Evolutionary conservation across 2,113 vertebrate genomes (phyloP), one percentile per base, ranked within the genome.

Genomic region (Bucco capensis): DNA sequence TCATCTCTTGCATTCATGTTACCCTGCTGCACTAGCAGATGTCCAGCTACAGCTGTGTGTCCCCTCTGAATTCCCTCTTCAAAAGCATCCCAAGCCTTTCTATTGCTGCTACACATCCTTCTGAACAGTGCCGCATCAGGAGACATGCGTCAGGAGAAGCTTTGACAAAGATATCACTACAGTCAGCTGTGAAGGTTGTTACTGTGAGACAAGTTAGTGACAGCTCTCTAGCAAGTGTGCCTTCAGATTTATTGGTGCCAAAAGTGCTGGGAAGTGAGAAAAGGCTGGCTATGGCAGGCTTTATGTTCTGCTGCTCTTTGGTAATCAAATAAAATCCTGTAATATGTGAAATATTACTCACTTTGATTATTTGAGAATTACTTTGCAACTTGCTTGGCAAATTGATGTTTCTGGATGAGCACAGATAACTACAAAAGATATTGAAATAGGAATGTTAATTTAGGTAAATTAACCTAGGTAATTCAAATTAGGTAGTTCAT

Each of bases 131-230:
- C 37, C 67, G 81, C 77, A 86, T 69, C 73, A 84, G 93, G 80
- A 69, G 90, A 86, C 47, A 82, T 64, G 75, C 24, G 13, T 67
- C 88, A 78, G 80, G 64, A 74, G 80, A 90, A 86, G 70, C 73
- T 92, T 67, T 84, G 91, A 93, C 74, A 90, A 94, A 82, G 91
- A 72, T 75, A 78, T 84, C 70, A 46, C 81, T 93, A 16, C 21
- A 93, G 91, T 89, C 91, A 89, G 61, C 73, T 90, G 83, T 78
- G 86, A 94, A 92, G 86, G 61, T 78, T 95, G 69, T 72, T 86
- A 56, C 83, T 89, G 81, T 84, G 86, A 94, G 92, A 96, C 91
- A 82, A 94, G 92, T 90, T 61, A 95, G 73, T 94, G 95, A 95
- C 94, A 95, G 81, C 81, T 92, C 92, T 75, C 73, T 89, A 94